Evolutionary conservation across 2,797 vertebrate genomes (phyloP).

Genomic region (Lagodon rhomboides): DNA sequence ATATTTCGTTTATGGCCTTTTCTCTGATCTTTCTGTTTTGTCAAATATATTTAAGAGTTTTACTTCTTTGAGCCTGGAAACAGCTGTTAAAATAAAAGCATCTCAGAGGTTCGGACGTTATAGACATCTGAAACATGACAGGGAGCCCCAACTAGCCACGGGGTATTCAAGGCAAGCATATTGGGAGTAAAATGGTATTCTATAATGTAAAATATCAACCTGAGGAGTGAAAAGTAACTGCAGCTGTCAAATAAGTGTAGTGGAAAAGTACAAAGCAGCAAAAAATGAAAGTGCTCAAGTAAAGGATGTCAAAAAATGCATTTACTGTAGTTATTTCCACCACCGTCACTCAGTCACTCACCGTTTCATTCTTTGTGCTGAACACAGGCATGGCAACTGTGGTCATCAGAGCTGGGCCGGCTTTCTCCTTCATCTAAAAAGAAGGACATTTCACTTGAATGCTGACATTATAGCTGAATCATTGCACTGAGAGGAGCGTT

Average conservation of each 20-base stretch:
- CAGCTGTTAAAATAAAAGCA: background rate
- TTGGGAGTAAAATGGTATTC: background rate
- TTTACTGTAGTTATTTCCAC: background rate
- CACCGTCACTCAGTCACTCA: constrained; percentile 59
- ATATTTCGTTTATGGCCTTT: background rate
- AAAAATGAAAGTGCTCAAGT: background rate
- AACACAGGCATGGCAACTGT: constrained; percentile 99
- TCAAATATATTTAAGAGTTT: background rate
- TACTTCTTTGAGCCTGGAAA: background rate
- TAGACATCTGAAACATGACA: background rate
- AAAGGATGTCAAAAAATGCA: background rate
- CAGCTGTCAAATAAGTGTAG: background rate
- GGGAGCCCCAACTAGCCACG: background rate
- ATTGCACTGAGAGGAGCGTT: background rate
- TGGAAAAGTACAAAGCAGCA: background rate
- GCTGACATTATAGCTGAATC: background rate
- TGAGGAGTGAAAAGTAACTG: background rate
- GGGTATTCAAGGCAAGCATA: background rate
- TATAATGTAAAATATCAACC: background rate
- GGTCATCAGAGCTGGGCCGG: constrained; percentile 92
- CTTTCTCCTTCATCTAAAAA: constrained; percentile 90
- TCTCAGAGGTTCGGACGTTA: background rate
- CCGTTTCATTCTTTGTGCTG: constrained; percentile 98
- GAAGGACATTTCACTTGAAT: constrained; percentile 2
- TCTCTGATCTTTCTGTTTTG: background rate